Percentiles rank a stretch among this genome's conserved stretches.
Conservation (phyloP, 1,140 invertebrate species). For the Grapholita molesta region DNA sequence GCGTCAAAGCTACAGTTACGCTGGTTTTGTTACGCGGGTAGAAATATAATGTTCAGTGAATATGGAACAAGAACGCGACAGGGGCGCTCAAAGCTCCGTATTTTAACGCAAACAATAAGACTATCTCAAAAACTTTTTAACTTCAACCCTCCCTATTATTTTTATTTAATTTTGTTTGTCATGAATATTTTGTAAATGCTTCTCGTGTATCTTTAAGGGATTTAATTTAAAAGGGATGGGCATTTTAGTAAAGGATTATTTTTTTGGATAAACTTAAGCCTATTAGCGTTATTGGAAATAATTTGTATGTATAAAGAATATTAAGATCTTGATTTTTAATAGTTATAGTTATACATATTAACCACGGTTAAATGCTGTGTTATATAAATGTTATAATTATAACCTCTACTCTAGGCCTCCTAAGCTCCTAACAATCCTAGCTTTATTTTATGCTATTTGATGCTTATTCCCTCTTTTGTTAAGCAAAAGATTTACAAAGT, state of each 20-base stretch:
- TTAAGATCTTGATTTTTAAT: too few relatives aligned
- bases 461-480: background rate
- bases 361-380: too few relatives aligned
- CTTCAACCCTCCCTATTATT: background rate
- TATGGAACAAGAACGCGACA: background rate
- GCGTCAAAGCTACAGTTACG: background rate
- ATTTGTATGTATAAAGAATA: too few relatives aligned
- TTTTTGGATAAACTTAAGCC: too few relatives aligned
- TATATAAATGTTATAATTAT: too few relatives aligned
- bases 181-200: background rate
- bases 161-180: background rate
- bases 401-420: too few relatives aligned
- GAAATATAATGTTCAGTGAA: too few relatives aligned
- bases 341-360: too few relatives aligned
- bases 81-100: background rate
- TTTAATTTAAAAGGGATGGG: background rate
- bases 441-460: too few relatives aligned
- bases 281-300: too few relatives aligned
- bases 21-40: background rate
- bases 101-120: slow-evolving; percentile 9
- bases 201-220: background rate
- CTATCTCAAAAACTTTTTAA: background rate
- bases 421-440: too few relatives aligned
- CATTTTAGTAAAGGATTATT: background rate
- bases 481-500: background rate